These are phyloP conservation scores for Lordiphosa andalusiaca DNA, from an alignment of 2,888 invertebrate genomes.

Conservation along the genomic window DNA sequence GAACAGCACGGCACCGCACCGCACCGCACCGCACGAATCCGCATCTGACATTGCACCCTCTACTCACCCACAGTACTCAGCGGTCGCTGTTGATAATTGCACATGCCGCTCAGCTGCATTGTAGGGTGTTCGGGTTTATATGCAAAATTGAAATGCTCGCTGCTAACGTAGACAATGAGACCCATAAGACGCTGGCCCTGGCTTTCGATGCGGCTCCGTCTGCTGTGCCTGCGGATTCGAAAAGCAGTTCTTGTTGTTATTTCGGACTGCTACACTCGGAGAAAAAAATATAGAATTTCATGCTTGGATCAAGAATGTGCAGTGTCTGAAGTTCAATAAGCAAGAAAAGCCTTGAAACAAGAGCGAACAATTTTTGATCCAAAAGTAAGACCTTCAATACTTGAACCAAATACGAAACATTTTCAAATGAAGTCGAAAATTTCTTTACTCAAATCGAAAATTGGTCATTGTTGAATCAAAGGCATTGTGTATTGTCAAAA, in stretches of 20 bases:
- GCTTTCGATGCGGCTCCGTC: slow-evolving; percentile 7
- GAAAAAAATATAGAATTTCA: too few relatives aligned
- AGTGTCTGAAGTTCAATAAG: too few relatives aligned
- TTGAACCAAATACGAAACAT: too few relatives aligned
- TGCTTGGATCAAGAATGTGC: too few relatives aligned
- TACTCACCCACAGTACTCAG: slow-evolving; percentile 15
- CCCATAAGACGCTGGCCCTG: slow-evolving; percentile 8
- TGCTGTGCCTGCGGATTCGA: slow-evolving; percentile 19
- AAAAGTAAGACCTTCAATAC: too few relatives aligned
- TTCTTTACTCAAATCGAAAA: too few relatives aligned
- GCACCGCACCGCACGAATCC: slow-evolving; percentile 24
- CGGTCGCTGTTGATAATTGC: slow-evolving; percentile 39
- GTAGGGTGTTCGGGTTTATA: slow-evolving; percentile 26
- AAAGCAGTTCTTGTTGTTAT: slow-evolving; percentile 6
- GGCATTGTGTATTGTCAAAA: too few relatives aligned
- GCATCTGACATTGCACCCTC: slow-evolving; percentile 19
- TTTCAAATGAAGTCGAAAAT: too few relatives aligned
- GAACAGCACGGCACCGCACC: slow-evolving; percentile 20
- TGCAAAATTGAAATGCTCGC: slow-evolving; percentile 41
- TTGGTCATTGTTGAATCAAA: too few relatives aligned
- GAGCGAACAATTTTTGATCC: too few relatives aligned
- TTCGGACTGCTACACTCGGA: not conserved
- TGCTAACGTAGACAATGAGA: slow-evolving; percentile 26
- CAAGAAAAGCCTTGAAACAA: too few relatives aligned
- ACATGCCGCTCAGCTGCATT: slow-evolving; percentile 25